phyloP scores from a whole-genome alignment of 2,113 vertebrate genomes.

The Lates calcarifer region DNA sequence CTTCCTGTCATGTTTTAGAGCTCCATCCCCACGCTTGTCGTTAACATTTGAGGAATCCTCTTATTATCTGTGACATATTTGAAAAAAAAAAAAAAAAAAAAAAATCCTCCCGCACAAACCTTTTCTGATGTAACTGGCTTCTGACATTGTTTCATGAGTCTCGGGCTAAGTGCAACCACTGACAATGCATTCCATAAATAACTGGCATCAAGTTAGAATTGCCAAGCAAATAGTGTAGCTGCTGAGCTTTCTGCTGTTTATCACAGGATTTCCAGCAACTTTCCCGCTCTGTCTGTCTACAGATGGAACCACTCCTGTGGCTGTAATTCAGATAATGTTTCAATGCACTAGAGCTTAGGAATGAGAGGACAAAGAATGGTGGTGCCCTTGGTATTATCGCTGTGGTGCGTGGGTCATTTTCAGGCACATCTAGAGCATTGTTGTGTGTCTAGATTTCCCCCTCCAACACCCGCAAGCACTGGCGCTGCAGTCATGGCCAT shows the following conservation, averaged over 20 bases:
- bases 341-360: constrained; percentile 23
- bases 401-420: constrained; percentile 40
- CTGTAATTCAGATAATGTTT: constrained; percentile 35
- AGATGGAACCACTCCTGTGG: constrained; percentile 39
- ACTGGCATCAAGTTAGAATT: constrained; percentile 28
- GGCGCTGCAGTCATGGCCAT: constrained; percentile 35
- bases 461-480: constrained; percentile 48
- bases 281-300: neutral
- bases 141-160: constrained; percentile 54
- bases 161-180: constrained; percentile 23
- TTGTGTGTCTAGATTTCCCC: constrained; percentile 40
- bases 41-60: constrained; percentile 47
- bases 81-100: too few relatives aligned
- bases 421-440: constrained; percentile 34
- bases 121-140: constrained; percentile 51
- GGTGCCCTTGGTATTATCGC: constrained; percentile 49
- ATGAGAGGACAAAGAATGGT: constrained; percentile 8
- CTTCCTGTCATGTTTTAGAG: constrained; percentile 38
- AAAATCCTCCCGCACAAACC: constrained; percentile 16
- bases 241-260: constrained; percentile 13
- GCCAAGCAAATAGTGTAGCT: constrained; percentile 29
- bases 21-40: constrained; percentile 26
- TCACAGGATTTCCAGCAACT: constrained; percentile 33
- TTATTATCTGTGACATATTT: constrained; percentile 41
- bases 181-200: constrained; percentile 47